A percentile compares a stretch with the other conserved stretches of the same genome.
Evolutionary conservation across 1,140 invertebrate species (phyloP).

Genomic region (Lethrus apterus): DNA sequence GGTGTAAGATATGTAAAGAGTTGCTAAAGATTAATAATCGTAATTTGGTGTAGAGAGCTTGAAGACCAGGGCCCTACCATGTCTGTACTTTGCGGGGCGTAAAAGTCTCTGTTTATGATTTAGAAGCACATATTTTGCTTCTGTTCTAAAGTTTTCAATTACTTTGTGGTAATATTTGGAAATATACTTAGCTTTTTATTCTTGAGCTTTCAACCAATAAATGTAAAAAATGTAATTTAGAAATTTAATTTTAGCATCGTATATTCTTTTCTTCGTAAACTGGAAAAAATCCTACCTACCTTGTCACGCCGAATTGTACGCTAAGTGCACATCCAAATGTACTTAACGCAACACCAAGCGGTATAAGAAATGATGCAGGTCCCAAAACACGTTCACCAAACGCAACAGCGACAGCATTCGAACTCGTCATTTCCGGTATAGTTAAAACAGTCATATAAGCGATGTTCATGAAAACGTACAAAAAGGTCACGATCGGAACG

Average conservation of each 20-base stretch:
- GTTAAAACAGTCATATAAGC: constrained; percentile 85
- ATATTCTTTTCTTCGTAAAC: constrained; percentile 14
- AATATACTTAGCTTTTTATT: no score
- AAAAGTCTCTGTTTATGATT: no score
- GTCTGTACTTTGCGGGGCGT: no score
- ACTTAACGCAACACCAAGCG: constrained; percentile 63
- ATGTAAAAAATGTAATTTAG: no score
- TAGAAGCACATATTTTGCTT: no score
- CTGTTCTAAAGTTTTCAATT: background rate
- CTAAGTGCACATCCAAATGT: constrained; percentile 71
- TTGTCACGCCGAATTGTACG: constrained; percentile 65
- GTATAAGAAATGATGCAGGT: constrained; percentile 54
- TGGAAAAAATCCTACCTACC: constrained; percentile 38
- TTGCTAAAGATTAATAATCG: no score
- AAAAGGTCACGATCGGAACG: constrained; percentile 74
- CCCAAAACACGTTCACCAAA: constrained; percentile 60
- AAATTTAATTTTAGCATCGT: no score
- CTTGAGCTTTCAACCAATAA: no score
- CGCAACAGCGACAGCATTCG: constrained; percentile 78
- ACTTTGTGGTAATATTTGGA: background rate
- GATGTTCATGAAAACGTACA: constrained; percentile 88
- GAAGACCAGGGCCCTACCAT: no score
- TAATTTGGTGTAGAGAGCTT: no score
- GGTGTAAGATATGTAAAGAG: no score
- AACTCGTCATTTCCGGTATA: constrained; percentile 67